Conservation (phyloP, 2,888 invertebrate genomes). For the Sarcophaga caerulescens region DNA sequence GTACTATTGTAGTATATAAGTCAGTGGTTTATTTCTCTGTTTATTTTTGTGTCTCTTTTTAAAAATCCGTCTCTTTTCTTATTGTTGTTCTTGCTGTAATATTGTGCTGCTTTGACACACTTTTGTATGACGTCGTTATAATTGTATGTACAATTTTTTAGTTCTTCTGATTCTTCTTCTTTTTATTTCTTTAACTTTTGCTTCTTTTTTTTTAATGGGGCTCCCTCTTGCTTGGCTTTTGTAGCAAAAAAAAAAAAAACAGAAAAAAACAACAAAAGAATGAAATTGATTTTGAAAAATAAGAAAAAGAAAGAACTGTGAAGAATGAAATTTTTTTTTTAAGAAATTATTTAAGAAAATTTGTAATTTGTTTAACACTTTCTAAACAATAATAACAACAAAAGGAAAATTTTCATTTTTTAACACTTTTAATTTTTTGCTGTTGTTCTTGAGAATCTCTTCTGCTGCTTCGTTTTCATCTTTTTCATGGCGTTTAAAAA, state of each 20-base stretch:
- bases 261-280: not conserved
- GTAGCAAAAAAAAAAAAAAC: not conserved
- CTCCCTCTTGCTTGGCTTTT: conserved; percentile 12
- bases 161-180: conserved; percentile 2
- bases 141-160: conserved; percentile 36
- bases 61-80: not conserved
- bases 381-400: not conserved
- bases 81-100: conserved; percentile 49
- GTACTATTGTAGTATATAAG: conserved; percentile 45
- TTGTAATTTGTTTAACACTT: conserved; percentile 7
- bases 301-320: not conserved
- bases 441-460: not conserved
- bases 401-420: conserved; percentile 1
- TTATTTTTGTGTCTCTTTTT: conserved; percentile 32
- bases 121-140: conserved; percentile 78
- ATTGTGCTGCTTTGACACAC: conserved; percentile 76
- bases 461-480: not conserved
- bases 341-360: not conserved
- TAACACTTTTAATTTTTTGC: conserved; percentile 29
- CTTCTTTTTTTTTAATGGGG: not conserved
- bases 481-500: not conserved
- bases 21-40: conserved; percentile 48
- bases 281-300: not conserved
- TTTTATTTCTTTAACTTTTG: conserved; percentile 5
- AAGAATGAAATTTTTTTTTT: not conserved